These are phyloP conservation scores for Torymus texanus DNA, from an alignment of 2,888 invertebrate genomes.

Conservation along the genomic window DNA sequence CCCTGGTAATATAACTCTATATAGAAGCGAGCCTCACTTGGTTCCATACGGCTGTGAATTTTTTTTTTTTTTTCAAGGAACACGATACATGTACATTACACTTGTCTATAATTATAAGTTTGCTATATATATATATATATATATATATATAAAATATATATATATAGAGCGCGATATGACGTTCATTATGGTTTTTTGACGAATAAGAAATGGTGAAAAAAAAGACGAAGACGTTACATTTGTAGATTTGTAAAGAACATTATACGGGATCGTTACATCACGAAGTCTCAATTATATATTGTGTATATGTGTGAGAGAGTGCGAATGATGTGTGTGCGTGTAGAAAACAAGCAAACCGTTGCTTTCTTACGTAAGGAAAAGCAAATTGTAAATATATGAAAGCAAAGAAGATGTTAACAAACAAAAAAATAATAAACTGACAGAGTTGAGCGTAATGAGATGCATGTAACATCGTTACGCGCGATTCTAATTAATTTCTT, in stretches of 20 bases:
- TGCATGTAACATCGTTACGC: constrained; percentile 21
- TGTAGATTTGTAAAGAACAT: constrained; percentile 47
- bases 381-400: constrained; percentile 48
- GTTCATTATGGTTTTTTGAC: constrained; percentile 39
- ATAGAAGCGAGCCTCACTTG: constrained; percentile 60
- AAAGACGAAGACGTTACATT: constrained; percentile 22
- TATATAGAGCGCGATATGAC: constrained; percentile 8
- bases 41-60: constrained; percentile 74
- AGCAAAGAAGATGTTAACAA: constrained; percentile 24
- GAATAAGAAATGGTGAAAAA: background rate
- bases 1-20: constrained; percentile 6
- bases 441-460: constrained; percentile 26
- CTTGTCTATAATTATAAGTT: constrained; percentile 59
- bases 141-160: background rate
- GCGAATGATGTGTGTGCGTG: constrained; percentile 9
- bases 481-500: constrained; percentile 32
- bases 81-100: constrained; percentile 68
- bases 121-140: constrained; percentile 4
- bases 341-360: constrained; percentile 16
- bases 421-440: background rate
- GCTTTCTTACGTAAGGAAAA: constrained; percentile 38
- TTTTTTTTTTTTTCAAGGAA: constrained; percentile 63
- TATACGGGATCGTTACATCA: constrained; percentile 26
- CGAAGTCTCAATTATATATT: constrained; percentile 39
- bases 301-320: constrained; percentile 25